These are phyloP conservation scores for Rhizoglyphus robini DNA, from an alignment of 1,140 invertebrate genomes.

Conservation along the genomic window DNA sequence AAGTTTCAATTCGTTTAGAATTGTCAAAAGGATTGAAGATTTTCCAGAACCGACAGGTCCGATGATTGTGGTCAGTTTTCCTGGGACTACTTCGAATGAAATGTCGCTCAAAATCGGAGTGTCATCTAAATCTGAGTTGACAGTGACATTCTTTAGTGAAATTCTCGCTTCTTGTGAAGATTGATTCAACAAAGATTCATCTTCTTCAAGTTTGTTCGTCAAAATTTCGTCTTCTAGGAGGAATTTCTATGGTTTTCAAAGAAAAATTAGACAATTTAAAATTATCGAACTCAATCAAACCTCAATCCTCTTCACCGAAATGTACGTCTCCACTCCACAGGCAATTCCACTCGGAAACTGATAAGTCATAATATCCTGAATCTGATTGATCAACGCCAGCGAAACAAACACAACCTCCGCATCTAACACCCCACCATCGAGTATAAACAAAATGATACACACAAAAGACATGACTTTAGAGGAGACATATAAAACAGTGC, in stretches of 20 bases:
- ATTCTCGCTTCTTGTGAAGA: conserved; percentile 51
- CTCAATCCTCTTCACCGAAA: conserved; percentile 48
- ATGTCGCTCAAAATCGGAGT: conserved; percentile 38
- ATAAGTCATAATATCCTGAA: conserved; percentile 51
- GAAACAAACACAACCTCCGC: conserved; percentile 58
- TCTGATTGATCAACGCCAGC: conserved; percentile 49
- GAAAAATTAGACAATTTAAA: background rate
- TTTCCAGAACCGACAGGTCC: conserved; percentile 25
- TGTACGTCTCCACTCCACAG: conserved; percentile 34
- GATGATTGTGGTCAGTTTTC: conserved; percentile 20
- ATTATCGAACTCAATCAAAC: background rate
- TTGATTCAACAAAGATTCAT: conserved; percentile 41
- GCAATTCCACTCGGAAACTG: conserved; percentile 56
- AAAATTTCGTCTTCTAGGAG: conserved; percentile 56
- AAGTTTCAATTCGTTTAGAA: conserved; percentile 18
- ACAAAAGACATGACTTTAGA: conserved; percentile 57
- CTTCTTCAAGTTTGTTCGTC: no score
- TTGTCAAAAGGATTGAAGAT: conserved; percentile 21
- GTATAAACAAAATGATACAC: conserved; percentile 51
- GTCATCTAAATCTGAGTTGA: conserved; percentile 51
- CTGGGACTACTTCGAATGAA: conserved; percentile 27
- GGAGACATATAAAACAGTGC: conserved; percentile 30
- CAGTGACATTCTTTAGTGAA: conserved; percentile 22
- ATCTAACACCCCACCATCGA: conserved; percentile 47
- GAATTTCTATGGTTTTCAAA: conserved; percentile 57